Conservation (phyloP, 2,113 vertebrate species). For the Aspidoscelis tigris region DNA sequence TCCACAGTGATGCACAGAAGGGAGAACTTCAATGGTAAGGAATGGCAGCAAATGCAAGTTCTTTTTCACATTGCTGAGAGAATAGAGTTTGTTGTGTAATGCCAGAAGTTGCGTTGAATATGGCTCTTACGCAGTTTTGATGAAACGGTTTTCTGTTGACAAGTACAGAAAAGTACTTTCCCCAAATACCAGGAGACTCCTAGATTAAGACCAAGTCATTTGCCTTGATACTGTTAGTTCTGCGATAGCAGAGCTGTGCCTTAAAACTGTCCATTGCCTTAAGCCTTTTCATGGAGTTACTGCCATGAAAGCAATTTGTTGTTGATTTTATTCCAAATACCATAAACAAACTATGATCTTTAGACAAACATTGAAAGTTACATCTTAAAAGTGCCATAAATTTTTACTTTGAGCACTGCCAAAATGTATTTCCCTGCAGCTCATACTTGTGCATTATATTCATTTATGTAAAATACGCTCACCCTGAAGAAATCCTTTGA, state of each 20-base stretch:
- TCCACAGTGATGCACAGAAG: not conserved
- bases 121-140: not conserved
- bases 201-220: not conserved
- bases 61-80: not conserved
- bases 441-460: slow-evolving; percentile 70
- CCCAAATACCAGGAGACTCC: not conserved
- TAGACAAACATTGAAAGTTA: slow-evolving; percentile 56
- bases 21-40: not conserved
- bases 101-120: not conserved
- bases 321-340: slow-evolving; percentile 46
- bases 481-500: slow-evolving; percentile 70
- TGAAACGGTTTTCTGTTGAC: slow-evolving; percentile 18
- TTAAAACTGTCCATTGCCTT: slow-evolving; percentile 16
- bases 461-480: slow-evolving; percentile 74
- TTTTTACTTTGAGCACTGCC: slow-evolving; percentile 57
- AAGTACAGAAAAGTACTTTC: slow-evolving; percentile 3
- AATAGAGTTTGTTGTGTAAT: not conserved
- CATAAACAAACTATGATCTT: slow-evolving; percentile 42
- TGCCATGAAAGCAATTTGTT: slow-evolving; percentile 50
- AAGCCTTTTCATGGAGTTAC: slow-evolving; percentile 33
- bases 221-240: not conserved
- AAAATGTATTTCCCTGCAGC: slow-evolving; percentile 54
- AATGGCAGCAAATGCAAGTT: not conserved
- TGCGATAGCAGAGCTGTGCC: slow-evolving; percentile 18
- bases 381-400: slow-evolving; percentile 61